Conservation (phyloP, 2,113 vertebrate species). For the Alosa alosa region DNA sequence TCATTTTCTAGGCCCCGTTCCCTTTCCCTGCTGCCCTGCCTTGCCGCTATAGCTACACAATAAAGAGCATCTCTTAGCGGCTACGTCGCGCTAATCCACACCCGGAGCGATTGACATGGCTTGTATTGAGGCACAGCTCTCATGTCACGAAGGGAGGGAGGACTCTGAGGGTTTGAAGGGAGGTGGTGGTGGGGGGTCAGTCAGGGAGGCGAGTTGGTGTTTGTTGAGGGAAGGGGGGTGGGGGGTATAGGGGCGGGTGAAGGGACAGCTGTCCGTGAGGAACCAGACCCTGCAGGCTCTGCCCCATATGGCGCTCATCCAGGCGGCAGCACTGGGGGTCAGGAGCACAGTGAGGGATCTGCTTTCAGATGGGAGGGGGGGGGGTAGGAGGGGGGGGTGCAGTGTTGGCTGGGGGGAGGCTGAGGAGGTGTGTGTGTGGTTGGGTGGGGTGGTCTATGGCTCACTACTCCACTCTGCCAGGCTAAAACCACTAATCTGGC, state of each 20-base stretch:
- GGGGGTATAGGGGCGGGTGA: slow-evolving; percentile 33
- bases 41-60: neutral
- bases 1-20: neutral
- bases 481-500: slow-evolving; percentile 55
- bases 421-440: slow-evolving; percentile 17
- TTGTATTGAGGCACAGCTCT: neutral
- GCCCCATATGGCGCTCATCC: slow-evolving; percentile 61
- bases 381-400: slow-evolving; percentile 26
- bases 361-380: slow-evolving; percentile 54
- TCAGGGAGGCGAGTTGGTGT: neutral
- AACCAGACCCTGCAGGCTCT: slow-evolving; percentile 60
- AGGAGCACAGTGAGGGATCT: slow-evolving; percentile 62
- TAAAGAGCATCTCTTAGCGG: neutral
- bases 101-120: neutral
- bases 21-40: neutral
- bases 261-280: slow-evolving; percentile 67
- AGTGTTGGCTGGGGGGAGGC: slow-evolving; percentile 31
- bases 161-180: neutral
- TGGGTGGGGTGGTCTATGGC: neutral
- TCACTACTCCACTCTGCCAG: slow-evolving; percentile 32
- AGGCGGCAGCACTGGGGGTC: slow-evolving; percentile 62
- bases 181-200: neutral
- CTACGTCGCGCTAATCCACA: neutral
- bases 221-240: neutral
- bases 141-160: neutral